phyloP scores from a whole-genome alignment of 2,113 vertebrate species.

The Leptobrachium ailaonicum region DNA sequence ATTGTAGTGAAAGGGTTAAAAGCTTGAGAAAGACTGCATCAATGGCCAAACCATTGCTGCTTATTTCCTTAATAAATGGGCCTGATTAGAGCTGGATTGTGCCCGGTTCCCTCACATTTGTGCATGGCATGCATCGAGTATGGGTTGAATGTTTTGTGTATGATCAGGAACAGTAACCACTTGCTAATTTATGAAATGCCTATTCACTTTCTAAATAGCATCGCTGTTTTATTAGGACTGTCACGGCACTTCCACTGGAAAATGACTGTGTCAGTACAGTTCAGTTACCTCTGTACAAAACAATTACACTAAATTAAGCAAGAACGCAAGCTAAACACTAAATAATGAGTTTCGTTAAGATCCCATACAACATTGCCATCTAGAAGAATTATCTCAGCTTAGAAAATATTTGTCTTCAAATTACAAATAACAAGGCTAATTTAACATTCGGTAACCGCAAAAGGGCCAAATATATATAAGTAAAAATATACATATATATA shows the following conservation, averaged over 20 bases:
- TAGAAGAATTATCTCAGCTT: constrained; percentile 21
- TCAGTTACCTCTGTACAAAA: constrained; percentile 25
- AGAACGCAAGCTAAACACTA: constrained; percentile 25
- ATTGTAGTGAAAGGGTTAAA: too few relatives aligned
- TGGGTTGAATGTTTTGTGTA: too few relatives aligned
- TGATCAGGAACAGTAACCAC: not conserved
- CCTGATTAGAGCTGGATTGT: too few relatives aligned
- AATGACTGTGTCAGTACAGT: constrained; percentile 21
- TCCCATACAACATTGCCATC: constrained; percentile 23
- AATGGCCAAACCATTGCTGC: too few relatives aligned
- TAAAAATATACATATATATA: too few relatives aligned
- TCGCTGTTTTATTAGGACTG: constrained; percentile 19
- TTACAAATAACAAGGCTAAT: constrained; percentile 26
- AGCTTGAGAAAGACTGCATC: too few relatives aligned
- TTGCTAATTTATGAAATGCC: not conserved
- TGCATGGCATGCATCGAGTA: too few relatives aligned
- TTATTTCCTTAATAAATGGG: too few relatives aligned
- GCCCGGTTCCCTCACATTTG: too few relatives aligned
- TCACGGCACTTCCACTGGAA: constrained; percentile 17
- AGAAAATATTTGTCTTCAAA: constrained; percentile 44
- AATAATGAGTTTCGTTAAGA: constrained; percentile 47
- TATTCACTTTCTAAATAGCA: not conserved
- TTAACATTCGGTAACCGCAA: not conserved
- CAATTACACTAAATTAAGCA: constrained; percentile 42
- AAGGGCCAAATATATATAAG: too few relatives aligned